phyloP scores from a whole-genome alignment of 2,888 invertebrate species.

The Corbicula japonica region DNA sequence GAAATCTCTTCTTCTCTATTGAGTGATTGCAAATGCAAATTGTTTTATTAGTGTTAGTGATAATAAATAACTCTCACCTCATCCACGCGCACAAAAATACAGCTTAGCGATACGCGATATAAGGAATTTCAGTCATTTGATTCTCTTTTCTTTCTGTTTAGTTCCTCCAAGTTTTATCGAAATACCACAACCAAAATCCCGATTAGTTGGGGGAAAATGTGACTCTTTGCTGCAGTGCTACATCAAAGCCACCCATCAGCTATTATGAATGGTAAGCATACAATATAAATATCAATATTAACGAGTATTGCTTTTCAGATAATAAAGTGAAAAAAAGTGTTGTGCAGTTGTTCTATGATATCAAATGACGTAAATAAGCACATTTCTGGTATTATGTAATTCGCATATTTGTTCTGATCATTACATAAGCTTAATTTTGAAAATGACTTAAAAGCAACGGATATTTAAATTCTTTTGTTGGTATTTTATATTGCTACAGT shows the following conservation, averaged over 20 bases:
- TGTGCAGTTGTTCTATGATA: no score
- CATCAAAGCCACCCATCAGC: background rate
- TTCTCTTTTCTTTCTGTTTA: background rate
- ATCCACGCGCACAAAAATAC: background rate
- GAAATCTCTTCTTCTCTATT: no score
- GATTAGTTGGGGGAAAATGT: background rate
- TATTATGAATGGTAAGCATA: conserved; percentile 13
- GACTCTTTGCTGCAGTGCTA: conserved; percentile 5
- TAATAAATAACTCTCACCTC: no score
- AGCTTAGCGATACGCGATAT: background rate
- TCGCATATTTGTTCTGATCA: background rate
- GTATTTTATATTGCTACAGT: no score
- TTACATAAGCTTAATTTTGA: background rate
- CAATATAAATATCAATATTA: background rate
- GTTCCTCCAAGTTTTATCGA: background rate
- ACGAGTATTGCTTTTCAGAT: no score
- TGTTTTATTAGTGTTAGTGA: no score
- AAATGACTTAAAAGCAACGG: no score
- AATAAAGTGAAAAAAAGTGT: no score
- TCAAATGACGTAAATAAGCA: no score
- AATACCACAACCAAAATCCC: background rate
- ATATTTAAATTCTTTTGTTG: no score
- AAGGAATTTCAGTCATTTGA: background rate
- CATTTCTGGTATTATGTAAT: no score
- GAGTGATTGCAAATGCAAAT: no score